A percentile compares a stretch with the other conserved stretches of the same genome.
Evolutionary conservation across 1,140 invertebrate genomes (phyloP).

Genomic region (Manduca sexta): DNA sequence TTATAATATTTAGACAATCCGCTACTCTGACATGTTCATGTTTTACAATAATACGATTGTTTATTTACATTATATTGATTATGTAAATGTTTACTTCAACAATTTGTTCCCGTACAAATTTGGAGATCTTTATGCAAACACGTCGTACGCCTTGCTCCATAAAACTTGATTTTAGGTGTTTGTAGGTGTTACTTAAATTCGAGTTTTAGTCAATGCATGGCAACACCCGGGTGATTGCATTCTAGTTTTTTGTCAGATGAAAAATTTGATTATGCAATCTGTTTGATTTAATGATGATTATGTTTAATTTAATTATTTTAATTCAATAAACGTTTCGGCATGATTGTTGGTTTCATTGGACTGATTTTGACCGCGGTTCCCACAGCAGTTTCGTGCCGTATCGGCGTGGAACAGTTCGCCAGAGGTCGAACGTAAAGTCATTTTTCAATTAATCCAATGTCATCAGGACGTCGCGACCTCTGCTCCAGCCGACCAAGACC

Average conservation of each 20-base stretch:
- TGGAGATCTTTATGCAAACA: conserved; percentile 32
- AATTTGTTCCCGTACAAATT: conserved; percentile 35
- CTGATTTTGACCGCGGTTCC: conserved; percentile 27
- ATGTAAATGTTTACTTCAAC: conserved; percentile 69
- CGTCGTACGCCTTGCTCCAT: conserved; percentile 53
- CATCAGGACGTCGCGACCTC: conserved; percentile 50
- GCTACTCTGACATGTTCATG: conserved; percentile 51
- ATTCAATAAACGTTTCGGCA: conserved; percentile 51
- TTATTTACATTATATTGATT: conserved; percentile 24
- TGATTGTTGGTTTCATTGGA: conserved; percentile 34
- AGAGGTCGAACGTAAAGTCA: conserved; percentile 50
- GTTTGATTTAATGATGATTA: conserved; percentile 32
- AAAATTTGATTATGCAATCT: conserved; percentile 71
- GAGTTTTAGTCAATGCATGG: conserved; percentile 67
- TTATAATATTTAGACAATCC: conserved; percentile 39
- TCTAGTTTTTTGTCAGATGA: conserved; percentile 60
- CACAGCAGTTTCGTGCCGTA: conserved; percentile 36
- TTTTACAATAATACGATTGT: conserved; percentile 34
- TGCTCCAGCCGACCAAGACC: conserved; percentile 30
- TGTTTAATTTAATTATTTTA: conserved; percentile 30
- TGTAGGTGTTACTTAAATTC: conserved; percentile 46
- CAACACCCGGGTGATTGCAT: conserved; percentile 63
- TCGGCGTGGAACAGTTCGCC: conserved; percentile 35
- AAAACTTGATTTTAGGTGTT: conserved; percentile 66
- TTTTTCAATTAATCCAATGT: conserved; percentile 68